phyloP scores from a whole-genome alignment of 2,113 vertebrate genomes.

The Pitta sordida region DNA sequence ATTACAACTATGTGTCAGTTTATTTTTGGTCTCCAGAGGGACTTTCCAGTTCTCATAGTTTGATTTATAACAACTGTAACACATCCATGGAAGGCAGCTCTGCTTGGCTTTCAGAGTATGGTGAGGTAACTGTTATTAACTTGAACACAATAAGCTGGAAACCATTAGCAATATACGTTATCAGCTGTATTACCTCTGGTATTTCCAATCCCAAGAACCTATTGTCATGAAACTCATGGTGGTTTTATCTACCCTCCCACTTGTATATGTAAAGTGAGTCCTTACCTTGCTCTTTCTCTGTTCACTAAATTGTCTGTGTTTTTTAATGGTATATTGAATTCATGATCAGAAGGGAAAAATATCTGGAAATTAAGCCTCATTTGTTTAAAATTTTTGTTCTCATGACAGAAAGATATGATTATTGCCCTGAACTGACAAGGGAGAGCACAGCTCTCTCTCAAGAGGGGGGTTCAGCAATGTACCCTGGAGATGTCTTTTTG shows the following conservation, averaged over 20 bases:
- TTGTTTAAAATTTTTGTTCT: not conserved
- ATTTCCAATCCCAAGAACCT: not conserved
- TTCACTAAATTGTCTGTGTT: not conserved
- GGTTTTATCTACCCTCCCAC: not conserved
- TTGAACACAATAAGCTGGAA: not conserved
- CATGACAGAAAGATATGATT: not conserved
- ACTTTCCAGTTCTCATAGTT: not conserved
- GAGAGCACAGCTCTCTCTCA: not conserved
- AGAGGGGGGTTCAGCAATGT: not conserved
- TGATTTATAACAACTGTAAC: not conserved
- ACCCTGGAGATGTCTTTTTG: not conserved
- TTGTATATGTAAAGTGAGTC: constrained; percentile 12
- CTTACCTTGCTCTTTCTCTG: not conserved
- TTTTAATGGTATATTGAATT: not conserved
- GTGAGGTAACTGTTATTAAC: not conserved
- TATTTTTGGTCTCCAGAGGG: not conserved
- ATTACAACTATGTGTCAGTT: not conserved
- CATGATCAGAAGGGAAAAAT: not conserved
- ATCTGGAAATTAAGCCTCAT: not conserved
- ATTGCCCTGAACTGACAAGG: not conserved
- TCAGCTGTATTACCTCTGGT: not conserved
- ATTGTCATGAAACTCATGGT: not conserved
- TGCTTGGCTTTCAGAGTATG: not conserved
- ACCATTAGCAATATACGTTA: not conserved
- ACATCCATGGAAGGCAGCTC: not conserved